Evolutionary conservation across 2,113 vertebrate genomes (phyloP).

Genomic region (Xyliphius kryptos): DNA sequence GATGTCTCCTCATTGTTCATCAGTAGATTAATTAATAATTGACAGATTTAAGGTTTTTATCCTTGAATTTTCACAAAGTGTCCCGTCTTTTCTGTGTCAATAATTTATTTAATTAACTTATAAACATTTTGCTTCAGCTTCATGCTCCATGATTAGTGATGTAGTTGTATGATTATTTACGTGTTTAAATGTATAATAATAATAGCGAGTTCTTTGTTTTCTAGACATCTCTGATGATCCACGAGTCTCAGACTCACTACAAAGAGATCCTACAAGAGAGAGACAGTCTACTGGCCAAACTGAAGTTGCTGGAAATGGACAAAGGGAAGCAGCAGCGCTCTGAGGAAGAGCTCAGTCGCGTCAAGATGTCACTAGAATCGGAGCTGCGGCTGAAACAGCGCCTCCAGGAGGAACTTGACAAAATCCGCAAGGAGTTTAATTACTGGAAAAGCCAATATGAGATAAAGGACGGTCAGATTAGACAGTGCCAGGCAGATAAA

Average conservation of each 20-base stretch:
- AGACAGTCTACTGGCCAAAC: slow-evolving; percentile 79
- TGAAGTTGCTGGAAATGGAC: slow-evolving; percentile 87
- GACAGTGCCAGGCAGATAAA: slow-evolving; percentile 73
- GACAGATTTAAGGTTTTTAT: too few relatives aligned
- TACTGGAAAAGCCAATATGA: slow-evolving; percentile 86
- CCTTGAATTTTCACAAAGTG: too few relatives aligned
- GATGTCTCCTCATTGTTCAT: too few relatives aligned
- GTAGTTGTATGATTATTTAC: too few relatives aligned
- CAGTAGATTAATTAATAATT: too few relatives aligned
- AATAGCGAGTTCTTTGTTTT: slow-evolving; percentile 39
- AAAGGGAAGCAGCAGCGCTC: slow-evolving; percentile 71
- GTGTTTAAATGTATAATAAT: too few relatives aligned
- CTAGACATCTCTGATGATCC: slow-evolving; percentile 82
- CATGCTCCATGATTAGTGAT: too few relatives aligned
- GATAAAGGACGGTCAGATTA: slow-evolving; percentile 73
- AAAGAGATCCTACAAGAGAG: slow-evolving; percentile 77
- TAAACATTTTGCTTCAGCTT: too few relatives aligned
- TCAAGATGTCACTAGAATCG: slow-evolving; percentile 76
- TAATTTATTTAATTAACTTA: too few relatives aligned
- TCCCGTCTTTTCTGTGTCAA: too few relatives aligned
- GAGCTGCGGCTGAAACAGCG: slow-evolving; percentile 81
- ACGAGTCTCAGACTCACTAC: slow-evolving; percentile 79
- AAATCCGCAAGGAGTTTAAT: slow-evolving; percentile 79
- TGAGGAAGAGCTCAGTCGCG: slow-evolving; percentile 84
- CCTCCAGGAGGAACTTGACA: slow-evolving; percentile 83